Base-by-base conservation (phyloP, 2,888 invertebrate genomes). In the Seladonia tumulorum region DNA sequence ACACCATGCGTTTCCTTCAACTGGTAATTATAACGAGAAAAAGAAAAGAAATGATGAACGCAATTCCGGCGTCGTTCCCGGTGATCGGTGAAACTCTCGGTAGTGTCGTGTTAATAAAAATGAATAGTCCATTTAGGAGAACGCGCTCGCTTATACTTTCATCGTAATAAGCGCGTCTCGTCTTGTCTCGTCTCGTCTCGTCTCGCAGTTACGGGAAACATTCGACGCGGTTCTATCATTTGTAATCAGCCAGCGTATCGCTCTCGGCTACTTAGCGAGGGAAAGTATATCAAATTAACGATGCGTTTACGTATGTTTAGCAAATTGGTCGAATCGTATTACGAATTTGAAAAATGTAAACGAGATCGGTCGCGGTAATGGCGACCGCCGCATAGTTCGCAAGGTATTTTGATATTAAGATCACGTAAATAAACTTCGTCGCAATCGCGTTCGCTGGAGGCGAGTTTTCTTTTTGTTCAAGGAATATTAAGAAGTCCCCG, bases 1-100 rank as follows among this genome's bases (percentile, higher is more conserved):
- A 39, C 83, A 72, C 74, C 76, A 94, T 94, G 94, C 88, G 90
- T 87, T 90, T 93, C 87, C 87, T 93, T 70, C 90, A 91, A 81
- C 91, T 93, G 94, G 94, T 94, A 93, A 94, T 91, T 93, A 89
- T 87, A 73, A 71, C 47, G 45, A 47, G 29, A n/a, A 16, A 71
- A 45, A 14, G 25, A 14, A 8, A 22, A 35, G 35, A 8, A 39
- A 66, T 39, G 22, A 22, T 22, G 22, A 39, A 68, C 22, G 68
- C 10, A 12, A 68, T 22, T 63, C 29, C 16, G 29, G 63, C 18
- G 25, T 63, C 35, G 29, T 63, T 77, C 72, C 49, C 78, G 42
- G 45, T 68, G 42, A 60, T n/a, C 18, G 78, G 81, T 57, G 82
- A 88, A 88, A 86, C 88, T 82, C 81, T 25, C 72, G 18, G 49